Evolutionary conservation across 1,140 invertebrate species (phyloP).

Genomic region (Pemphigus obesinymphae): DNA sequence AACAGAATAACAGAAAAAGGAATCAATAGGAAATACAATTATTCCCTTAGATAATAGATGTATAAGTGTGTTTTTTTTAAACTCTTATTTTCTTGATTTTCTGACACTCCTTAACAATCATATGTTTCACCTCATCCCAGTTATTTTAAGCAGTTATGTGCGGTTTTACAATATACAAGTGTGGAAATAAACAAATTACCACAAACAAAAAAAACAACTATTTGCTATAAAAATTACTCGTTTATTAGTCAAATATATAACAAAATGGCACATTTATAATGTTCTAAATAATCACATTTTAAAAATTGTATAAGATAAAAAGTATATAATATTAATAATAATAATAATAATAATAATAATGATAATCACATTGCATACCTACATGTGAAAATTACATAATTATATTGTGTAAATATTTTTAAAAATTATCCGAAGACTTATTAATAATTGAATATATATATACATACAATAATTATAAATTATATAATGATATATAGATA

Average conservation of each 20-base stretch:
- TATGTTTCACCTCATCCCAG: not conserved
- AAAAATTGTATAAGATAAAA: too few species aligned
- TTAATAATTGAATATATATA: not conserved
- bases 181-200: not conserved
- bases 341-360: not conserved
- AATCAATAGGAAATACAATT: not conserved
- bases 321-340: constrained; percentile 7
- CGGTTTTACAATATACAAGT: not conserved
- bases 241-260: constrained; percentile 13
- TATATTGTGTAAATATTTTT: not conserved
- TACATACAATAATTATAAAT: not conserved
- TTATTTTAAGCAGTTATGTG: constrained; percentile 2
- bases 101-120: not conserved
- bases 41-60: not conserved
- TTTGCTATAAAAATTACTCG: not conserved
- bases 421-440: constrained; percentile 12
- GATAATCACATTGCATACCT: not conserved
- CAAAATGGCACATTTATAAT: not conserved
- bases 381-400: not conserved
- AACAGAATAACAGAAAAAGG: not conserved
- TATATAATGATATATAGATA: not conserved
- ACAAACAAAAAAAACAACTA: constrained; percentile 4
- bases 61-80: not conserved
- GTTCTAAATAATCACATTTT: not conserved
- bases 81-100: not conserved